A percentile compares a stretch with the other conserved stretches of the same genome.
These are phyloP conservation scores for Lochmaea capreae DNA, from an alignment of 2,888 invertebrate species.

Conservation along the genomic window DNA sequence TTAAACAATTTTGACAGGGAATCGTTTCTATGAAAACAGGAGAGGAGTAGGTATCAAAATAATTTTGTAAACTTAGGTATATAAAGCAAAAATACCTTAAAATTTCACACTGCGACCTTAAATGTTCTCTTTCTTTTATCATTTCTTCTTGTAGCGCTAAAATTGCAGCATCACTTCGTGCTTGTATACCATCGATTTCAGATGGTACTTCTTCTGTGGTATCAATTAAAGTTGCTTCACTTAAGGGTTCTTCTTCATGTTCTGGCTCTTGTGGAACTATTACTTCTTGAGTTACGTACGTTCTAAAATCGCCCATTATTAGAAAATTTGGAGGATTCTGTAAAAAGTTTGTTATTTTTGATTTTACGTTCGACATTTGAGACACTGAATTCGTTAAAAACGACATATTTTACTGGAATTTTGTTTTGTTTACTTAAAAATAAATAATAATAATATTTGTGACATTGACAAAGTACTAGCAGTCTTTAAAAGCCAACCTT, in stretches of 20 bases:
- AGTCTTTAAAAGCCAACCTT: too few species aligned
- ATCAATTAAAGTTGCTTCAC: conserved; percentile 75
- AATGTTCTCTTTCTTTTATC: conserved; percentile 74
- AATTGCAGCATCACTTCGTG: conserved; percentile 53
- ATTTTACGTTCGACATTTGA: conserved; percentile 6
- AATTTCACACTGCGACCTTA: conserved; percentile 82
- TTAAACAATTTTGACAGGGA: not conserved
- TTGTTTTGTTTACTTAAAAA: conserved; percentile 11
- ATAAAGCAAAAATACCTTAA: conserved; percentile 67
- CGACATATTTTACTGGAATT: not conserved
- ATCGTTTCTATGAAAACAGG: not conserved
- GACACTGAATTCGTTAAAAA: not conserved
- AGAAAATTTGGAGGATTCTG: conserved; percentile 94
- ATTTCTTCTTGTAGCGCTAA: conserved; percentile 64
- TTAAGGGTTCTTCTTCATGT: conserved; percentile 72
- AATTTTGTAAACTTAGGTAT: too few species aligned
- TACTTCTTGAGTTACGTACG: conserved; percentile 95
- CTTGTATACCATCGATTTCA: conserved; percentile 30
- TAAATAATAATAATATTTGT: not conserved
- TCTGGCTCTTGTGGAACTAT: conserved; percentile 81
- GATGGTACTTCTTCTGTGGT: conserved; percentile 69
- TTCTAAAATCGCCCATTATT: conserved; percentile 89
- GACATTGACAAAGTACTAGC: not conserved
- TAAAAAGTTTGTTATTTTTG: conserved; percentile 45
- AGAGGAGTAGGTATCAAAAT: too few species aligned